Evolutionary conservation across 2,113 vertebrate species (phyloP).

Genomic region (Nanorana parkeri): DNA sequence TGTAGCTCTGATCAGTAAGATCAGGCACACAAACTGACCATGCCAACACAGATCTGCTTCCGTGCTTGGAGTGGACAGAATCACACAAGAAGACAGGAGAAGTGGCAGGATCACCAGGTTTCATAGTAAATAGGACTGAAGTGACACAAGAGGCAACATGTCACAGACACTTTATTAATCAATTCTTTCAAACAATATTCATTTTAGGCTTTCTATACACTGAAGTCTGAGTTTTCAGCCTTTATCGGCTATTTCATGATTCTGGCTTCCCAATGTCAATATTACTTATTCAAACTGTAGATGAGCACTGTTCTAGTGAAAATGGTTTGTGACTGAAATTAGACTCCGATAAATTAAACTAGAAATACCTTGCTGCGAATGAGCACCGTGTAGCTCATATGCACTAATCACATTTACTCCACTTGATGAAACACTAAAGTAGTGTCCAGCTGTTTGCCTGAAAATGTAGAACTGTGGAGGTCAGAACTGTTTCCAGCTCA

Average conservation of each 20-base stretch:
- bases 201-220: no score
- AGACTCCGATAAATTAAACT: constrained; percentile 30
- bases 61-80: no score
- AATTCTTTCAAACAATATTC: no score
- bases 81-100: no score
- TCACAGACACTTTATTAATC: no score
- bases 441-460: constrained; percentile 39
- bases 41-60: no score
- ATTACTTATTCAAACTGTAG: constrained; percentile 29
- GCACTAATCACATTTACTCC: constrained; percentile 30
- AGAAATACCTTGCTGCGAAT: neutral
- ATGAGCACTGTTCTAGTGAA: constrained; percentile 26
- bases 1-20: no score
- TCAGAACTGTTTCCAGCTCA: constrained; percentile 14
- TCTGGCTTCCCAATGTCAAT: neutral
- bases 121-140: no score
- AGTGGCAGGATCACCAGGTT: no score
- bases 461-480: constrained; percentile 21
- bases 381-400: constrained; percentile 14
- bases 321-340: constrained; percentile 38
- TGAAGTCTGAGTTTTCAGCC: neutral
- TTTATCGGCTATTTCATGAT: neutral
- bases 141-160: no score
- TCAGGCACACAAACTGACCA: no score
- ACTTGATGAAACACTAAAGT: constrained; percentile 40